Conservation (phyloP, 2,797 vertebrate genomes). For the Oreortyx pictus region DNA sequence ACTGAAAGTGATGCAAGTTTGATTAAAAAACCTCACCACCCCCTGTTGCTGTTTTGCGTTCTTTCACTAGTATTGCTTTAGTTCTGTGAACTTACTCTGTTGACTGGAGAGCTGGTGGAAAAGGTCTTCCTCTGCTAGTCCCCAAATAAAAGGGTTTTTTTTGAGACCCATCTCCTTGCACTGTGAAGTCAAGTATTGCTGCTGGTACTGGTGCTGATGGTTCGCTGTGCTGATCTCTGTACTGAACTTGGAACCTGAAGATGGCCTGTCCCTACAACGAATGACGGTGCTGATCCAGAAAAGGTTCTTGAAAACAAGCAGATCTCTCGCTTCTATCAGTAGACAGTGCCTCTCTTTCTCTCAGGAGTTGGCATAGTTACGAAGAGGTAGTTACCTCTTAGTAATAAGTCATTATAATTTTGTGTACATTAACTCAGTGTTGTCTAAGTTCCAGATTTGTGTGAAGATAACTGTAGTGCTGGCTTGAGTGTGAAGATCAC, state of each 20-base stretch:
- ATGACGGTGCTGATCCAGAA: neutral
- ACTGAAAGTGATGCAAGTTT: constrained; percentile 45
- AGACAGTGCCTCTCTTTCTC: neutral
- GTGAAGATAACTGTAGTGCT: neutral
- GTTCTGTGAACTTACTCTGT: constrained; percentile 27
- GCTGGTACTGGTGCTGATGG: neutral
- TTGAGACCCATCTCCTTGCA: constrained; percentile 17
- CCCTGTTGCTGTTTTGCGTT: constrained; percentile 53
- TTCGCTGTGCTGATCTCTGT: neutral
- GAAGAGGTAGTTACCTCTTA: neutral
- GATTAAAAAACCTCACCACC: constrained; percentile 46
- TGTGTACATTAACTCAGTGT: neutral
- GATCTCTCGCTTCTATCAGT: neutral
- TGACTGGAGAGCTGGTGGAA: constrained; percentile 25
- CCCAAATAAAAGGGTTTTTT: constrained; percentile 44
- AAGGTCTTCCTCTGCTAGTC: constrained; percentile 14
- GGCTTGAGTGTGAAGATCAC: neutral
- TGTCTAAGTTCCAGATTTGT: neutral
- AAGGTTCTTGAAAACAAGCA: constrained; percentile 23
- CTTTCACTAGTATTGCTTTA: constrained; percentile 42
- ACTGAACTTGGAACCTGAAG: constrained; percentile 62
- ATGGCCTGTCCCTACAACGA: constrained; percentile 49
- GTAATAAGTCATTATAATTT: neutral
- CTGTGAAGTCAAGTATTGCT: constrained; percentile 22
- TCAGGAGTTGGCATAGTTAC: neutral